phyloP scores from a whole-genome alignment of 2,888 invertebrate genomes.

The Arge pagana region DNA sequence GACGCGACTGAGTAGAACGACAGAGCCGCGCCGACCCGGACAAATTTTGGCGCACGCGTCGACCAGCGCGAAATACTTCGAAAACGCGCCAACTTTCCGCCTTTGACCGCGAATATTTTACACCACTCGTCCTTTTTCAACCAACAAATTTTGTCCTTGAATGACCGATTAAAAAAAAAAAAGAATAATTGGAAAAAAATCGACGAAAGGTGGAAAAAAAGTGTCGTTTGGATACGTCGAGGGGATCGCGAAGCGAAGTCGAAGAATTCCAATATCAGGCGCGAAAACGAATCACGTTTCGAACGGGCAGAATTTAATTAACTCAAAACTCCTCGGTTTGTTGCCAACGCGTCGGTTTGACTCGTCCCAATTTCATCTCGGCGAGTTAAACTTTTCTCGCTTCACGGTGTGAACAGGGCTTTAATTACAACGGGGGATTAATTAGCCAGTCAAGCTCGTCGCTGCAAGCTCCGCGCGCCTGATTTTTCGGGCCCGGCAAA shows the following conservation, averaged over 20 bases:
- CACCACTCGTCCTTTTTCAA: too few species aligned
- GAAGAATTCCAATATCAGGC: constrained; percentile 12
- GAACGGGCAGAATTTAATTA: constrained; percentile 56
- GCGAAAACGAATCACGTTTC: constrained; percentile 30
- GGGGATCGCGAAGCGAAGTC: too few species aligned
- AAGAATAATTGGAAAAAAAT: constrained; percentile 3
- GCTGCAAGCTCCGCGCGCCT: too few species aligned
- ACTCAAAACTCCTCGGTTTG: constrained; percentile 37
- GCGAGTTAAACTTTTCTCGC: constrained; percentile 41
- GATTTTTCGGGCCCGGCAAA: too few species aligned
- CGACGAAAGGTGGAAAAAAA: background rate
- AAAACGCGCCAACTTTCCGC: too few species aligned
- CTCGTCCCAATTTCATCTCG: constrained; percentile 49
- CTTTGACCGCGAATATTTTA: too few species aligned
- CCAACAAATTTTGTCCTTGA: too few species aligned
- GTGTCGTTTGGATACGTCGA: too few species aligned
- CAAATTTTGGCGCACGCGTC: constrained; percentile 41
- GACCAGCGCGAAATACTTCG: too few species aligned
- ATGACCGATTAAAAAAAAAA: too few species aligned
- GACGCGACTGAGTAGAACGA: constrained; percentile 44
- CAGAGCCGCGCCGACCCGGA: constrained; percentile 36
- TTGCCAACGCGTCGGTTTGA: constrained; percentile 39
- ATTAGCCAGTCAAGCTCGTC: constrained; percentile 49
- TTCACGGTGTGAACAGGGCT: constrained; percentile 38
- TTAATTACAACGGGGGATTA: constrained; percentile 49